Conservation (phyloP, 2,797 vertebrate genomes). For the Pseudochirops cupreus region DNA sequence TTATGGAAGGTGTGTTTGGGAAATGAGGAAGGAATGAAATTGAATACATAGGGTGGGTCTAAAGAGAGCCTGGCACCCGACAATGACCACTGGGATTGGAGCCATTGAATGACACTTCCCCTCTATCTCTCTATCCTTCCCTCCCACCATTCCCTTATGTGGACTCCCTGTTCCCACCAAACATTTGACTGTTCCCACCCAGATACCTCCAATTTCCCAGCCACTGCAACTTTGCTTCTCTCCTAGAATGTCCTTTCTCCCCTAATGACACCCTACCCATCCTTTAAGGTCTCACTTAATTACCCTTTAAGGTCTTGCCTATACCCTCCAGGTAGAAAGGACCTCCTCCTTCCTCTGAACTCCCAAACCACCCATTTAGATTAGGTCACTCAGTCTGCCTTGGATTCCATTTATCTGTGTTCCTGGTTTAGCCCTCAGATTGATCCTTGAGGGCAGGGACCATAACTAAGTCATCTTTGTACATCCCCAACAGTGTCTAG, state of each 20-base stretch:
- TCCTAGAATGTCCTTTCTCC: neutral
- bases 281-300: neutral
- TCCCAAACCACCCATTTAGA: neutral
- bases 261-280: rapidly evolving
- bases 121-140: neutral
- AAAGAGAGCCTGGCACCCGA: neutral
- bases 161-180: neutral
- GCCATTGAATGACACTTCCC: neutral
- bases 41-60: neutral
- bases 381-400: neutral
- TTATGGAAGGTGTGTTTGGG: neutral
- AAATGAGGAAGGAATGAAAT: neutral
- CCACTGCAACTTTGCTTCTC: neutral
- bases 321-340: neutral
- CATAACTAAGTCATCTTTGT: neutral
- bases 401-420: neutral
- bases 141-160: conserved; percentile 1
- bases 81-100: neutral
- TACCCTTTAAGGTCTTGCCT: neutral
- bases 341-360: neutral
- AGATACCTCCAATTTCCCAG: neutral
- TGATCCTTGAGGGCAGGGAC: neutral
- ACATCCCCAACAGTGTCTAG: neutral
- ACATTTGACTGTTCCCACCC: neutral
- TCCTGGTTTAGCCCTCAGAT: neutral